Evolutionary conservation across 2,797 vertebrate genomes (phyloP).

Genomic region (Alosa sapidissima): DNA sequence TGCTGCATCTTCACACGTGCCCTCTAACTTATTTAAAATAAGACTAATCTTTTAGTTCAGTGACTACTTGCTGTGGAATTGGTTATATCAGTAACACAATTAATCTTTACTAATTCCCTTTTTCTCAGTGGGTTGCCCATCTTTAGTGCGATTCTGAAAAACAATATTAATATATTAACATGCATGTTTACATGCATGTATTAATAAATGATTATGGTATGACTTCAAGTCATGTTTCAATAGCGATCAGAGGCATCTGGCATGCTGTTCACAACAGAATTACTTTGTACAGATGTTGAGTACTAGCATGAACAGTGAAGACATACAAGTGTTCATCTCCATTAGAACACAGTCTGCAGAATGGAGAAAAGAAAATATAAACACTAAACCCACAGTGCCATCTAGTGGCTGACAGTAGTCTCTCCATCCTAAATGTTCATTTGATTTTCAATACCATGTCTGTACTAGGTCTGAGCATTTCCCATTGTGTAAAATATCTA

Average conservation of each 20-base stretch:
- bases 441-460: background rate
- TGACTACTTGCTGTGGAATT: background rate
- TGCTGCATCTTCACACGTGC: too few relatives aligned
- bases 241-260: background rate
- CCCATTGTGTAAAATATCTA: too few relatives aligned
- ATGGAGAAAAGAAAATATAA: background rate
- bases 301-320: background rate
- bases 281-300: background rate
- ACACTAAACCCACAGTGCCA: slow-evolving; percentile 41
- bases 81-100: background rate
- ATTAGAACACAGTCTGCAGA: background rate
- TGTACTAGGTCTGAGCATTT: too few relatives aligned
- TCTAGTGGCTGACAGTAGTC: slow-evolving; percentile 32
- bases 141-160: background rate
- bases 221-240: background rate
- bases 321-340: background rate
- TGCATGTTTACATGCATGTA: background rate
- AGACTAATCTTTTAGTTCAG: background rate
- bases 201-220: background rate
- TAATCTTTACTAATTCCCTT: background rate
- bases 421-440: background rate
- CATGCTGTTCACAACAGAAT: background rate
- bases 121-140: background rate
- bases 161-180: background rate
- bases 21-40: background rate